Evolutionary conservation across 1,140 invertebrate species (phyloP).

Genomic region (Drosophila chauvacae): DNA sequence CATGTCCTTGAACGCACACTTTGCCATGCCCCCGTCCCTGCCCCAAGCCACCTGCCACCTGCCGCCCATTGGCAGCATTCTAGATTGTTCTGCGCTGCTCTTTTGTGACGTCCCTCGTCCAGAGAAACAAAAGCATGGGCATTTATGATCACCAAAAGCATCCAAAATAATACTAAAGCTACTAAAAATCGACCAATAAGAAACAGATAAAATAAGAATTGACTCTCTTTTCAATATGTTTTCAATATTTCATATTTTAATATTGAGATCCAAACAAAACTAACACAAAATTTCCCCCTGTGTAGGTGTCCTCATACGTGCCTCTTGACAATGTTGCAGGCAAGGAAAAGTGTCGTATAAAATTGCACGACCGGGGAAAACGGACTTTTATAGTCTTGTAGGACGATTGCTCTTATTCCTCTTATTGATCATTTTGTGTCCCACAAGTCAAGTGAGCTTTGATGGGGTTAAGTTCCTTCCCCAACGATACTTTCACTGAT

Average conservation of each 20-base stretch:
- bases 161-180: background rate
- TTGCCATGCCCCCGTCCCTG: constrained; percentile 1
- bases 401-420: constrained; percentile 18
- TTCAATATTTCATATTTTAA: too few relatives aligned
- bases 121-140: constrained; percentile 2
- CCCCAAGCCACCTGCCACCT: constrained; percentile 6
- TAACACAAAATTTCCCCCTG: background rate
- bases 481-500: constrained; percentile 25
- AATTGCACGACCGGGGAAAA: constrained; percentile 19
- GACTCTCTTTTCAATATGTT: too few relatives aligned
- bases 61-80: background rate
- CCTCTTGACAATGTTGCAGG: constrained; percentile 26
- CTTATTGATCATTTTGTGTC: constrained; percentile 28
- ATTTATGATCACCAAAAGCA: background rate
- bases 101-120: constrained; percentile 18
- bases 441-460: constrained; percentile 22
- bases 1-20: constrained; percentile 62
- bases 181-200: background rate
- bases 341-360: constrained; percentile 6
- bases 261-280: background rate
- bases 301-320: constrained; percentile 21
- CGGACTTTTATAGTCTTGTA: constrained; percentile 8
- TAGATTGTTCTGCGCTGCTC: constrained; percentile 33
- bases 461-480: constrained; percentile 11
- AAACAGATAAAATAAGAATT: background rate